Conservation (phyloP, 2,888 invertebrate genomes). For the Dinocampus coccinellae region DNA sequence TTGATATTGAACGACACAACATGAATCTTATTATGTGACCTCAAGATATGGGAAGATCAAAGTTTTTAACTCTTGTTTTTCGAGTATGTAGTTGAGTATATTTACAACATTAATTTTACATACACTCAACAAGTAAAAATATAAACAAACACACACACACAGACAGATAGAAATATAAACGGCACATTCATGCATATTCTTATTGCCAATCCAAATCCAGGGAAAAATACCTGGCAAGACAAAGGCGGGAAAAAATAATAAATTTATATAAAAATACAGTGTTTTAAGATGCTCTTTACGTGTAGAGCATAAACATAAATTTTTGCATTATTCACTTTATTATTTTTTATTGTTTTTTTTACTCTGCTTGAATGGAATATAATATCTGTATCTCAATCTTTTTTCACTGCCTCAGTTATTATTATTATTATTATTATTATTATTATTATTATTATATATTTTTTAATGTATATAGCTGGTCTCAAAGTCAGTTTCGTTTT, state of each 20-base stretch:
- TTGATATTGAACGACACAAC: constrained; percentile 40
- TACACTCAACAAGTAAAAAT: too few relatives aligned
- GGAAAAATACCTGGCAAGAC: not conserved
- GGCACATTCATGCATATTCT: too few relatives aligned
- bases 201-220: not conserved
- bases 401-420: not conserved
- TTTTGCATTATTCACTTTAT: not conserved
- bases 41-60: constrained; percentile 23
- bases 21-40: constrained; percentile 46
- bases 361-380: not conserved
- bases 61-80: too few relatives aligned
- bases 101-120: too few relatives aligned
- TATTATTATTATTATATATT: constrained; percentile 11
- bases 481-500: constrained; percentile 57
- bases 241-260: constrained; percentile 28
- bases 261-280: constrained; percentile 63
- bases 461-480: not conserved
- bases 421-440: not conserved
- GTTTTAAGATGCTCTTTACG: constrained; percentile 50
- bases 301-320: constrained; percentile 59
- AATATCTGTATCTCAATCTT: not conserved
- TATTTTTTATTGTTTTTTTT: not conserved
- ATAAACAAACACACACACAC: too few relatives aligned
- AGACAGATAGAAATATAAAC: too few relatives aligned
- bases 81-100: too few relatives aligned